Evolutionary conservation across 2,888 invertebrate genomes (phyloP).

Genomic region (Noctua janthina): DNA sequence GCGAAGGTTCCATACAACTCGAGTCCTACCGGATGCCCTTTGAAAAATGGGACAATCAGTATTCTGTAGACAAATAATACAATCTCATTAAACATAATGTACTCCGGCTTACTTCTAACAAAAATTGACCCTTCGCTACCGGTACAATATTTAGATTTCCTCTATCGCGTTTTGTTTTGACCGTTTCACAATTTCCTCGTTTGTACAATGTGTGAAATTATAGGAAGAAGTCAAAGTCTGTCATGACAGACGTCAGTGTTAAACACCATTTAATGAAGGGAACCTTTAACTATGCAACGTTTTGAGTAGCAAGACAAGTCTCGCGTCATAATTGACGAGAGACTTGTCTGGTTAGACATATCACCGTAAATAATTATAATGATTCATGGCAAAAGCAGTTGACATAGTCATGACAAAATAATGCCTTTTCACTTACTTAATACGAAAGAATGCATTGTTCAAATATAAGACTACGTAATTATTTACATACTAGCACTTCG

Average conservation of each 20-base stretch:
- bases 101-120: no score
- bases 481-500: background rate
- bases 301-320: slow-evolving; percentile 14
- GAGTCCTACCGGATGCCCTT: no score
- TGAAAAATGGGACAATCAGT: no score
- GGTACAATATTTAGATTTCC: background rate
- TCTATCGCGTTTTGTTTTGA: background rate
- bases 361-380: slow-evolving; percentile 15
- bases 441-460: slow-evolving; percentile 23
- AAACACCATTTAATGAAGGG: background rate
- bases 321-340: background rate
- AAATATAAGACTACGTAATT: background rate
- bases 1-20: no score
- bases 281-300: background rate
- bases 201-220: background rate
- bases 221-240: slow-evolving; percentile 5
- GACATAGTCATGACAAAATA: slow-evolving; percentile 21
- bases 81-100: no score
- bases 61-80: no score
- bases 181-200: background rate
- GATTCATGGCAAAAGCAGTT: slow-evolving; percentile 28
- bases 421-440: slow-evolving; percentile 4
- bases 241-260: background rate
- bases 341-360: background rate
- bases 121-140: no score